Percentiles rank a stretch among this genome's conserved stretches.
Evolutionary conservation across 2,888 invertebrate genomes (phyloP).

Genomic region (Desoria tigrina): DNA sequence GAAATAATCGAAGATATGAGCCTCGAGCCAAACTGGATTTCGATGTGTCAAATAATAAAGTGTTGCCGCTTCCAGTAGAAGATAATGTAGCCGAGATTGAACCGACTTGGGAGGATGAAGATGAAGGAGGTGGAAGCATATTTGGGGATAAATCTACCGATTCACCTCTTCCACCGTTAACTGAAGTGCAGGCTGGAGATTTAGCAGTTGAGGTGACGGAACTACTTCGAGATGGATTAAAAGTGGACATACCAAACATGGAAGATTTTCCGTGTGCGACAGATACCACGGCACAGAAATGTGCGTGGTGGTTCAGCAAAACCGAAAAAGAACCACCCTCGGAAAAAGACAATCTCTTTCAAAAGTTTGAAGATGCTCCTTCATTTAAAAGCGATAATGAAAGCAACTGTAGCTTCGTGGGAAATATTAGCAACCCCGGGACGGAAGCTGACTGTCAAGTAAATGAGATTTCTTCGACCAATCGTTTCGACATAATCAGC

Average conservation of each 20-base stretch:
- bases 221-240: slow-evolving; percentile 11
- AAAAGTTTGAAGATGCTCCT: not conserved
- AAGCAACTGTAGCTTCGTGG: slow-evolving; percentile 40
- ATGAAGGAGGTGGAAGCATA: not conserved
- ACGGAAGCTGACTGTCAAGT: slow-evolving; percentile 39
- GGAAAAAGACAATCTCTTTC: not conserved
- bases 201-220: slow-evolving; percentile 23
- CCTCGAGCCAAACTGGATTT: not conserved
- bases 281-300: slow-evolving; percentile 22
- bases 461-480: slow-evolving; percentile 40
- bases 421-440: slow-evolving; percentile 43
- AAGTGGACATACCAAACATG: not conserved
- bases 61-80: not conserved
- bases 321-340: slow-evolving; percentile 26
- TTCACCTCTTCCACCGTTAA: slow-evolving; percentile 14
- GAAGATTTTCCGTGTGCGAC: slow-evolving; percentile 4
- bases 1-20: not conserved
- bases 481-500: not conserved
- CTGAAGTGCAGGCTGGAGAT: slow-evolving; percentile 28
- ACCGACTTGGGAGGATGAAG: slow-evolving; percentile 2
- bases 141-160: not conserved
- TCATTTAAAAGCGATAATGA: slow-evolving; percentile 15
- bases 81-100: not conserved
- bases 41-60: not conserved
- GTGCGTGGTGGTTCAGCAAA: slow-evolving; percentile 45